These are phyloP conservation scores for Chunga burmeisteri DNA, from an alignment of 2,113 vertebrate genomes.

Conservation along the genomic window DNA sequence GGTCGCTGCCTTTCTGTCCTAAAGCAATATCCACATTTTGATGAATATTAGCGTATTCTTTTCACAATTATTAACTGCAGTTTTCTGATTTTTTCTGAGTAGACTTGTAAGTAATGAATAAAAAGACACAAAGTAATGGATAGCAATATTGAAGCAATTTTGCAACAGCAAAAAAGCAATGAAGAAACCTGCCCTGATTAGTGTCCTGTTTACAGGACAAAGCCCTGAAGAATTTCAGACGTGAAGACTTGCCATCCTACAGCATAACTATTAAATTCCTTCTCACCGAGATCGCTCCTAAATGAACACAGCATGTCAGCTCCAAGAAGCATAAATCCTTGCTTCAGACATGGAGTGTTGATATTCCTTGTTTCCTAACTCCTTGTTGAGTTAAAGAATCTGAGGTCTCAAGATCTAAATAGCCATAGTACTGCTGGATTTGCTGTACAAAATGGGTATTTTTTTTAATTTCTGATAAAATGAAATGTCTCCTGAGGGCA, in stretches of 20 bases:
- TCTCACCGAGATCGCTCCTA: background rate
- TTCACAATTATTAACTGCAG: background rate
- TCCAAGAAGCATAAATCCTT: background rate
- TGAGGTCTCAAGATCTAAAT: background rate
- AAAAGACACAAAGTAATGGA: background rate
- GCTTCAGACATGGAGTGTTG: background rate
- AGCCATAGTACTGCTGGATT: background rate
- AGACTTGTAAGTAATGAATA: background rate
- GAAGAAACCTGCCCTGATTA: background rate
- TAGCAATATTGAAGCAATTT: background rate
- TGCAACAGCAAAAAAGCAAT: background rate
- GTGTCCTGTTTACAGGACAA: background rate
- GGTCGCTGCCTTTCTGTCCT: background rate
- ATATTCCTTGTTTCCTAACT: background rate
- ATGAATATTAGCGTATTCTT: background rate
- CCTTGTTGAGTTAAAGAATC: background rate
- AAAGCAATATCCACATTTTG: background rate
- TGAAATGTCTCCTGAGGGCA: background rate
- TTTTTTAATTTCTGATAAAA: background rate
- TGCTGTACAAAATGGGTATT: background rate
- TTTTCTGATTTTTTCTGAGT: background rate
- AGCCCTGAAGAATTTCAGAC: background rate
- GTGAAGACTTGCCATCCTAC: background rate
- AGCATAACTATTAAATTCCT: background rate
- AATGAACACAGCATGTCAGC: background rate